Evolutionary conservation across 2,113 vertebrate genomes (phyloP).

Genomic region (Microcebus ravelobensis): DNA sequence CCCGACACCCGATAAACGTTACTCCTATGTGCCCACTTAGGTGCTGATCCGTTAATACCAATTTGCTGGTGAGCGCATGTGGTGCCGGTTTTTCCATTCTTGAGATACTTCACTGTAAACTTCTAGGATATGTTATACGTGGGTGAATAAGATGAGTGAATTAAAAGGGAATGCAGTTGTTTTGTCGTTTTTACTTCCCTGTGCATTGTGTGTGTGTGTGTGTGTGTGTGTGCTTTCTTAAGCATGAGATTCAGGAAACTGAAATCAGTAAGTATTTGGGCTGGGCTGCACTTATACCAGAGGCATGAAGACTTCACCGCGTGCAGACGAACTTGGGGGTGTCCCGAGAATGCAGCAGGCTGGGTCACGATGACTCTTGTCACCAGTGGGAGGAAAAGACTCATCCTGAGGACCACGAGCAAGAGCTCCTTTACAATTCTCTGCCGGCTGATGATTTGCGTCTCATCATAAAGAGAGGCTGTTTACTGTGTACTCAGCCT

Average conservation of each 20-base stretch:
- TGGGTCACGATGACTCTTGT: background rate
- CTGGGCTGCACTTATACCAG: background rate
- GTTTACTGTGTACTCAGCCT: background rate
- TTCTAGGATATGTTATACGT: fast-evolving
- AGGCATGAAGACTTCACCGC: fast-evolving
- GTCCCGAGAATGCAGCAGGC: too few species aligned
- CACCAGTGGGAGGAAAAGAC: background rate
- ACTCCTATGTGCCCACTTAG: too few species aligned
- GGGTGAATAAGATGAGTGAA: background rate
- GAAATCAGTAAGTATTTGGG: fast-evolving
- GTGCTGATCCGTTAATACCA: too few species aligned
- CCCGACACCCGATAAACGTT: too few species aligned
- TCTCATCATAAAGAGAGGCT: background rate
- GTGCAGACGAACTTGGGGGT: background rate
- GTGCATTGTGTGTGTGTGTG: fast-evolving
- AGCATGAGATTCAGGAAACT: fast-evolving
- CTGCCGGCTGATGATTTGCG: background rate
- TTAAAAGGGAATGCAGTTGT: fast-evolving
- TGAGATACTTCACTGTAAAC: too few species aligned
- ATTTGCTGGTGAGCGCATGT: too few species aligned
- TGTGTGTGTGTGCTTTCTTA: background rate
- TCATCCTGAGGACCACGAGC: background rate
- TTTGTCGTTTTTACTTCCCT: too few species aligned
- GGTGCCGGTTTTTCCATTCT: too few species aligned
- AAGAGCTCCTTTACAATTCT: background rate